A percentile compares a stretch with the other conserved stretches of the same genome.
These are phyloP conservation scores for Amphipoea oculea DNA, from an alignment of 2,888 invertebrate species.

Conservation along the genomic window DNA sequence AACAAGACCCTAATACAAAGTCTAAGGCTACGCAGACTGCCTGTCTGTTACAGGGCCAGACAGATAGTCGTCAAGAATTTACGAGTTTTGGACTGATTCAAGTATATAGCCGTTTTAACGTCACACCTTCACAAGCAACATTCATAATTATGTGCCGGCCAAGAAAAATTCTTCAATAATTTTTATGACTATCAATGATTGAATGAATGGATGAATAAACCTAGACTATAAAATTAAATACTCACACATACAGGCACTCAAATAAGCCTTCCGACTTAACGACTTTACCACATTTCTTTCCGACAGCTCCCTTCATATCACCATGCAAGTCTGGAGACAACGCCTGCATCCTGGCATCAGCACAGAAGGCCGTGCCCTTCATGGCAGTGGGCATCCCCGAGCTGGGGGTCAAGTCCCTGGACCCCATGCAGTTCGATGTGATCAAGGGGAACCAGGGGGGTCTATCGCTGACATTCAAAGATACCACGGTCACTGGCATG, in stretches of 20 bases:
- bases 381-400: conserved; percentile 79
- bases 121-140: too few species aligned
- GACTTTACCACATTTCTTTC: neutral
- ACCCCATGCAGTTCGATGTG: conserved; percentile 78
- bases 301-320: conserved; percentile 81
- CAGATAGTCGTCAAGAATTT: neutral
- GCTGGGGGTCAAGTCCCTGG: conserved; percentile 78
- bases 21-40: neutral
- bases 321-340: conserved; percentile 80
- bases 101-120: neutral
- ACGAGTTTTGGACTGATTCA: neutral
- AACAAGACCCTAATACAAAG: neutral
- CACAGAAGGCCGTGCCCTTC: conserved; percentile 77
- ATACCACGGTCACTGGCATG: conserved; percentile 80
- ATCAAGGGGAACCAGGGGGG: conserved; percentile 79
- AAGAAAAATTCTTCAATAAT: neutral
- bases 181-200: too few species aligned
- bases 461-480: conserved; percentile 76
- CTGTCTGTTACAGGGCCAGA: too few species aligned
- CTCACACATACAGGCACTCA: neutral
- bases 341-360: conserved; percentile 75
- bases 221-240: neutral
- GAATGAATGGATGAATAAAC: too few species aligned
- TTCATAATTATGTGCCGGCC: neutral
- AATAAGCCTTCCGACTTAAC: neutral